Percentiles rank a stretch among this genome's conserved stretches.
These are phyloP conservation scores for Reticulitermes speratus DNA, from an alignment of 1,140 invertebrate species.

Conservation along the genomic window DNA sequence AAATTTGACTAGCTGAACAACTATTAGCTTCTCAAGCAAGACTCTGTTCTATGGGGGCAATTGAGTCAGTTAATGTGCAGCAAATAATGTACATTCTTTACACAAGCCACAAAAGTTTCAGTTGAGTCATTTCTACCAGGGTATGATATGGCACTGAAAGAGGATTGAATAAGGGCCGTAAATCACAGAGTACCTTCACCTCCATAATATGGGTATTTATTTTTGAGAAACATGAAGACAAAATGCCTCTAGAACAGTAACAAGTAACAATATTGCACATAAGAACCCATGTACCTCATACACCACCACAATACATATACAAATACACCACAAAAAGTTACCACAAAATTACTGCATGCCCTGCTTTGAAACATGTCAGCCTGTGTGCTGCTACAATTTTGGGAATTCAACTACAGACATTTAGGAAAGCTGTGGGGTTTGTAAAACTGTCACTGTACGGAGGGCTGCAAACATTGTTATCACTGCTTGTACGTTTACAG, in stretches of 20 bases:
- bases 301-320: not conserved
- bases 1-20: no score
- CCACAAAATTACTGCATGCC: not conserved
- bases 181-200: not conserved
- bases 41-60: no score
- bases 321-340: not conserved
- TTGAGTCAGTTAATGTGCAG: no score
- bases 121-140: no score
- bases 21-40: no score
- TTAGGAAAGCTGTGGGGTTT: not conserved
- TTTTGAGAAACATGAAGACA: not conserved
- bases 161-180: not conserved
- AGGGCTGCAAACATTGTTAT: no score
- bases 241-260: not conserved
- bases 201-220: not conserved
- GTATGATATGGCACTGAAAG: not conserved
- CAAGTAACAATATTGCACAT: not conserved
- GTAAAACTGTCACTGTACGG: no score
- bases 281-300: not conserved
- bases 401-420: not conserved
- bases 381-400: not conserved
- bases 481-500: no score
- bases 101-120: no score
- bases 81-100: no score
- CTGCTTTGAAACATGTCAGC: not conserved